These are phyloP conservation scores for Vimba vimba DNA, from an alignment of 2,113 vertebrate genomes.

Conservation along the genomic window DNA sequence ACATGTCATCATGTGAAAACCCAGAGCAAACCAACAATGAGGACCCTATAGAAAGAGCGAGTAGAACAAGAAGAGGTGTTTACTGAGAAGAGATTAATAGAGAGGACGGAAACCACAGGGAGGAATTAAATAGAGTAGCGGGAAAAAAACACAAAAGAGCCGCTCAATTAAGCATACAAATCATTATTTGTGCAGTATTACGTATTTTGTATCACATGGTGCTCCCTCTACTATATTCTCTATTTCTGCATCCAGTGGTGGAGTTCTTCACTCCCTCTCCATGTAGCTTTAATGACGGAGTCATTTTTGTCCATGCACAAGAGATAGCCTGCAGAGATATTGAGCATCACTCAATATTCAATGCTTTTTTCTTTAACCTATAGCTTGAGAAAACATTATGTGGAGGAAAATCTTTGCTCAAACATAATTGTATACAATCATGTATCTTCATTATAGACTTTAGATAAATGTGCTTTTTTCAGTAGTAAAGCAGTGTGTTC, in stretches of 20 bases:
- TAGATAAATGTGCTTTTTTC: neutral
- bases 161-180: neutral
- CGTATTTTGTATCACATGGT: neutral
- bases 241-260: neutral
- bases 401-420: neutral
- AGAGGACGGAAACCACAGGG: neutral
- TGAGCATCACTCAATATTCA: neutral
- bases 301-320: neutral
- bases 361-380: neutral
- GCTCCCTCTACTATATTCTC: neutral
- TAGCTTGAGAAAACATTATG: neutral
- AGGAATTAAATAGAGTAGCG: neutral
- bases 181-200: neutral
- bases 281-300: neutral
- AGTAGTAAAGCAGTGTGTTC: neutral
- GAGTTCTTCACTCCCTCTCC: neutral
- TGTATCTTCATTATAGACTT: neutral
- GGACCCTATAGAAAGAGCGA: neutral
- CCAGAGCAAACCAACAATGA: neutral
- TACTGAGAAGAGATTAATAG: neutral
- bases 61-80: neutral
- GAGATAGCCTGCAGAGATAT: neutral
- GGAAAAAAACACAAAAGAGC: neutral
- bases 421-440: neutral
- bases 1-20: neutral